phyloP scores from a whole-genome alignment of 92 coral and sea anemone genomes.

The Ricordea florida region DNA sequence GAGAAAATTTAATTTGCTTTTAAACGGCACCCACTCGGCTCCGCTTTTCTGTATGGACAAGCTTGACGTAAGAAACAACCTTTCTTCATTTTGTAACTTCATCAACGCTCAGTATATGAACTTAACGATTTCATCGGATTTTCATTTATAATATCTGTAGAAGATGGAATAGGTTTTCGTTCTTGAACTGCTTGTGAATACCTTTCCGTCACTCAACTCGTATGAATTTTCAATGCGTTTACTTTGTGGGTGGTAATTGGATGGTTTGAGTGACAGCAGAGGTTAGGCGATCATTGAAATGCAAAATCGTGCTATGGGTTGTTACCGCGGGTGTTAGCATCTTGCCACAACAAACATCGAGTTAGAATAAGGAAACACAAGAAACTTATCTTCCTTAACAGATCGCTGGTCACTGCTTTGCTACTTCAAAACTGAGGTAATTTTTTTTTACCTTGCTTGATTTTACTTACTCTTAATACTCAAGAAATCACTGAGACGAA shows the following conservation, averaged over 20 bases:
- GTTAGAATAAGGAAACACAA: background rate
- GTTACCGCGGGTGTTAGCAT: conserved; percentile 44
- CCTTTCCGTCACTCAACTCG: conserved; percentile 17
- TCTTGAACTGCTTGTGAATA: conserved; percentile 2
- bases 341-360: conserved; percentile 11
- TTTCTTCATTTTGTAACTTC: too few species aligned
- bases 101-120: too few species aligned
- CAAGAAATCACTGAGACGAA: too few species aligned
- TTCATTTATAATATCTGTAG: too few species aligned
- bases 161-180: too few species aligned
- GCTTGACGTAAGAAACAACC: too few species aligned
- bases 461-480: too few species aligned
- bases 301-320: conserved; percentile 46
- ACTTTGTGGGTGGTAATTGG: conserved; percentile 40
- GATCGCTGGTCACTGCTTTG: too few species aligned
- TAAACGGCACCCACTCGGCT: background rate
- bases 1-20: background rate
- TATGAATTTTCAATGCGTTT: conserved; percentile 48
- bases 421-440: too few species aligned
- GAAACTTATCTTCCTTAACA: background rate
- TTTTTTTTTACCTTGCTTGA: too few species aligned
- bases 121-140: too few species aligned
- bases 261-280: conserved; percentile 38
- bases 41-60: too few species aligned
- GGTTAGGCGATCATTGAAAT: conserved; percentile 31